Evolutionary conservation across 2,888 invertebrate genomes (phyloP).

Genomic region (Ormyrus pomaceus): DNA sequence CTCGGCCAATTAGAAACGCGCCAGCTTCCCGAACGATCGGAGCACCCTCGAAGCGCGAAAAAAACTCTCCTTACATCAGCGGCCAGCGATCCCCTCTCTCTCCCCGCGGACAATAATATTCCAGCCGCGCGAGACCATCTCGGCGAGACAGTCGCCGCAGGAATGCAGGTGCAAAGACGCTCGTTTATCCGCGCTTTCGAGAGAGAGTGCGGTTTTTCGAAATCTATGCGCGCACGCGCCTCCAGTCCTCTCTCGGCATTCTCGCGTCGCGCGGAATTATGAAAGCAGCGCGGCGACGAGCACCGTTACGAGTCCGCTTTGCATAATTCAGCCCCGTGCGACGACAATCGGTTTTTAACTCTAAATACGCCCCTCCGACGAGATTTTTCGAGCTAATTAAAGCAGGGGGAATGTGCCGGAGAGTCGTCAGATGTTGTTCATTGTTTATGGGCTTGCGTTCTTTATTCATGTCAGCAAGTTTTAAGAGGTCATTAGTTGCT

Average conservation of each 20-base stretch:
- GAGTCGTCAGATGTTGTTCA: too few relatives aligned
- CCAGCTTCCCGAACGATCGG: too few relatives aligned
- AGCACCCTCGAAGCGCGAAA: too few relatives aligned
- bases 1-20: too few relatives aligned
- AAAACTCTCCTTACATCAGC: not conserved
- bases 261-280: not conserved
- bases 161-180: slow-evolving; percentile 34
- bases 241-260: slow-evolving; percentile 19
- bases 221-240: not conserved
- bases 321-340: slow-evolving; percentile 12
- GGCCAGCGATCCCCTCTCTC: not conserved
- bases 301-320: not conserved
- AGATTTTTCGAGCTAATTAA: too few relatives aligned
- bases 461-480: too few relatives aligned
- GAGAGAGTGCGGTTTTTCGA: not conserved
- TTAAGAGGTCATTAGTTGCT: too few relatives aligned
- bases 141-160: slow-evolving; percentile 9
- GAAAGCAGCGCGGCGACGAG: too few relatives aligned
- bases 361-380: not conserved
- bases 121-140: not conserved
- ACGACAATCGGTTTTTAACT: slow-evolving; percentile 21
- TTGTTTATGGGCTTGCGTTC: too few relatives aligned
- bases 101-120: slow-evolving; percentile 26
- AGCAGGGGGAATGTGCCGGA: too few relatives aligned
- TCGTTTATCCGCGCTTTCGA: not conserved